A percentile compares a stretch with the other conserved stretches of the same genome.
phyloP scores from a whole-genome alignment of 1,140 invertebrate genomes.

The Atopsyche davidsoni region DNA sequence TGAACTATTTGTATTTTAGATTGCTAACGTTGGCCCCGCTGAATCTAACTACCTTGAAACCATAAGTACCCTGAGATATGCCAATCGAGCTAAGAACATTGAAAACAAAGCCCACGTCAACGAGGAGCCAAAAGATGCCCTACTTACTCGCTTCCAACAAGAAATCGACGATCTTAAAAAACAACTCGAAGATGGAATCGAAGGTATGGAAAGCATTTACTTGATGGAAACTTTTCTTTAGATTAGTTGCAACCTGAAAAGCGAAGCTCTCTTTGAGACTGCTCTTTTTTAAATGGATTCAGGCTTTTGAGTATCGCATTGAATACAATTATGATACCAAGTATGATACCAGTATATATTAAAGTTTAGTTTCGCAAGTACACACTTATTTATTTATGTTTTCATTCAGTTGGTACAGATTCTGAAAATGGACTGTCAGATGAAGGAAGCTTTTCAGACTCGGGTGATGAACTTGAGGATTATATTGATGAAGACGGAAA shows the following conservation, averaged over 20 bases:
- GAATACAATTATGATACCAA: no score
- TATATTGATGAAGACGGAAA: conserved; percentile 35
- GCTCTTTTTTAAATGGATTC: no score
- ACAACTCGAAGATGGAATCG: conserved; percentile 64
- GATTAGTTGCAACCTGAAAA: no score
- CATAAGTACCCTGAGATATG: conserved; percentile 93
- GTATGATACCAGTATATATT: no score
- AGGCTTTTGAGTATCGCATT: no score
- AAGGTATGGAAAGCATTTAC: conserved; percentile 37
- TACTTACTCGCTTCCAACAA: conserved; percentile 91
- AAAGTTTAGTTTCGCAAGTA: no score
- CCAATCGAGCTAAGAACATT: conserved; percentile 96
- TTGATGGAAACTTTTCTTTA: no score
- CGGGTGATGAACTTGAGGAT: conserved; percentile 29
- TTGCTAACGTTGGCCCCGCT: conserved; percentile 92
- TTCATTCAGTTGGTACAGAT: conserved; percentile 17
- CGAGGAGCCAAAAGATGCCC: conserved; percentile 96
- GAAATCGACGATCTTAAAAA: conserved; percentile 90
- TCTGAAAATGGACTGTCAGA: conserved; percentile 34
- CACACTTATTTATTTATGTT: background rate
- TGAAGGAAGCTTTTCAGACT: conserved; percentile 24
- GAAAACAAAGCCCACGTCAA: conserved; percentile 95
- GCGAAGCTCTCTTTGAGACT: no score
- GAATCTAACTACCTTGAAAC: conserved; percentile 97
- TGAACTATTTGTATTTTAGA: conserved; percentile 35